These are phyloP conservation scores for Oncorhynchus masou DNA, from an alignment of 2,113 vertebrate genomes.

Conservation along the genomic window DNA sequence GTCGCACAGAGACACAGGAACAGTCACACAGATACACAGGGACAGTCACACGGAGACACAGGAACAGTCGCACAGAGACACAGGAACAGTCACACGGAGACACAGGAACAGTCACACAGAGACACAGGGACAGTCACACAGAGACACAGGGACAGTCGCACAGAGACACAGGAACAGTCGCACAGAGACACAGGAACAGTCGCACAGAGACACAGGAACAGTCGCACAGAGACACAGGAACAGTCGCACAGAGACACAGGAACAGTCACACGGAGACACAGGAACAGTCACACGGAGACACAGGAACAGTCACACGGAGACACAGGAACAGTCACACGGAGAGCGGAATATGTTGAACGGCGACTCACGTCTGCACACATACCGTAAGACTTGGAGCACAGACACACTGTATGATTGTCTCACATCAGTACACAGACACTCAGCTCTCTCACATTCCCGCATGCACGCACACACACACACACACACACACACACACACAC, in stretches of 20 bases:
- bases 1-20: background rate
- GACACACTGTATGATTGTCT: background rate
- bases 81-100: background rate
- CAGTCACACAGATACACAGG: background rate
- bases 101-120: no score
- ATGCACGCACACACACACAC: background rate
- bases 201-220: no score
- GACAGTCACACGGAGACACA: no score
- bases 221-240: background rate
- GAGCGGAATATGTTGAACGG: conserved; percentile 8
- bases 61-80: conserved; percentile 1
- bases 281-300: no score
- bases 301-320: conserved; percentile 1
- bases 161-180: no score
- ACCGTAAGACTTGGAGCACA: background rate
- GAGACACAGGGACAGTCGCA: no score
- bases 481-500: background rate
- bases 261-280: conserved; percentile 4
- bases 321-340: background rate
- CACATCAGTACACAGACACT: no score
- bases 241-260: no score
- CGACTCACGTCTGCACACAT: no score
- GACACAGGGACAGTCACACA: background rate
- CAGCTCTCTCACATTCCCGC: background rate
- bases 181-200: conserved; percentile 6